A percentile compares a stretch with the other conserved stretches of the same genome.
These are phyloP conservation scores for Calameuta pallipes DNA, from an alignment of 2,888 invertebrate genomes.

Conservation along the genomic window DNA sequence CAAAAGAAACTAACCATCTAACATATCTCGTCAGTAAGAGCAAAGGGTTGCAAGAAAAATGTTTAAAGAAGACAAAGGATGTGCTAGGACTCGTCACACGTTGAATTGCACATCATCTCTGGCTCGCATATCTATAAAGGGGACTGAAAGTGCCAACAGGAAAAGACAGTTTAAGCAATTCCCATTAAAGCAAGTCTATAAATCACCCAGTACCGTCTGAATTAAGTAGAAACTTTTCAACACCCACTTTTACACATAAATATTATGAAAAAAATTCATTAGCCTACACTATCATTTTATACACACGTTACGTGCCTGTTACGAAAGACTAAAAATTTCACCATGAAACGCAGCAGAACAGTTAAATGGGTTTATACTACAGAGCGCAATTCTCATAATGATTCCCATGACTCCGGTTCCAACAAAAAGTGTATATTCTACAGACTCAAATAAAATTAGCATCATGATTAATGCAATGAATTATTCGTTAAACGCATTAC, in stretches of 20 bases:
- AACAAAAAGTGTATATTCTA: background rate
- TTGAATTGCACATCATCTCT: background rate
- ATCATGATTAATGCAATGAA: background rate
- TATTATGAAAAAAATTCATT: background rate
- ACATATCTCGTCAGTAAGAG: background rate
- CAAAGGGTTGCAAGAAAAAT: background rate
- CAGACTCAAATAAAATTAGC: background rate
- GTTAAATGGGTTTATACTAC: background rate
- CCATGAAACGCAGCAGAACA: background rate
- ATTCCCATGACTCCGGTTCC: background rate
- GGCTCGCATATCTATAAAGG: background rate
- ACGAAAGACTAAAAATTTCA: background rate
- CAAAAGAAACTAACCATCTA: background rate
- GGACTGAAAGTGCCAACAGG: conserved; percentile 2
- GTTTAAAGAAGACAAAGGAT: background rate
- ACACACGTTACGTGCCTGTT: background rate
- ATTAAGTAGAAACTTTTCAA: background rate
- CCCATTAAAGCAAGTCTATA: background rate
- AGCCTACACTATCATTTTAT: background rate
- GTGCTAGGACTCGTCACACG: background rate
- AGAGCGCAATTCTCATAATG: background rate
- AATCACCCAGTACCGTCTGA: background rate
- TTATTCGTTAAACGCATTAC: background rate
- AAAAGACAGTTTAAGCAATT: conserved; percentile 5
- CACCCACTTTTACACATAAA: background rate